Evolutionary conservation across 1,140 invertebrate genomes (phyloP).

Genomic region (Drosophila miranda): DNA sequence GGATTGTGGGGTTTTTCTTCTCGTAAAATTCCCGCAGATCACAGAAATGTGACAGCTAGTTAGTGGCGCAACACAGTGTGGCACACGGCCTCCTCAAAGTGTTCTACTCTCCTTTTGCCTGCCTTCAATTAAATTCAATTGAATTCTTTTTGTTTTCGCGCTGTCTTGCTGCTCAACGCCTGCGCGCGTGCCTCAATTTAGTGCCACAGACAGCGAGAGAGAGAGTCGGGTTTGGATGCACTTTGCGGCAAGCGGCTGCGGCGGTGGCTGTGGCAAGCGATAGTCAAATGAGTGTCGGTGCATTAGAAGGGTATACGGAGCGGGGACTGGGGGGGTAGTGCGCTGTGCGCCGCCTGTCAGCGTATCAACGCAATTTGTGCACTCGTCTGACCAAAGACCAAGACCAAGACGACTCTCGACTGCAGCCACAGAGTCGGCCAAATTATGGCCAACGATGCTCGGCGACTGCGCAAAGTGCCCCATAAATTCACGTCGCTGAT

Average conservation of each 20-base stretch:
- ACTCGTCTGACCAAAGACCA: slow-evolving; percentile 57
- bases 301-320: slow-evolving; percentile 45
- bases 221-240: slow-evolving; percentile 47
- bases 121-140: slow-evolving; percentile 80
- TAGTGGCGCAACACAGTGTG: slow-evolving; percentile 38
- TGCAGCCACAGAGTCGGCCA: slow-evolving; percentile 25
- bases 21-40: slow-evolving; percentile 52
- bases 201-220: slow-evolving; percentile 23
- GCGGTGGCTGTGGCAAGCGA: slow-evolving; percentile 35
- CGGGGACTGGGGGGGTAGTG: not conserved
- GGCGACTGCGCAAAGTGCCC: slow-evolving; percentile 77
- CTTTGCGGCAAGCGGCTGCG: slow-evolving; percentile 32
- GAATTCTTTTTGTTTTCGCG: slow-evolving; percentile 52
- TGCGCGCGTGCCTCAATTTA: slow-evolving; percentile 80
- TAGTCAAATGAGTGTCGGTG: slow-evolving; percentile 75
- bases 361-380: slow-evolving; percentile 80
- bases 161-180: slow-evolving; percentile 58
- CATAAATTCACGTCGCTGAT: slow-evolving; percentile 80
- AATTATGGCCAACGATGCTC: slow-evolving; percentile 76
- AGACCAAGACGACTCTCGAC: slow-evolving; percentile 28
- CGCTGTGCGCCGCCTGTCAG: slow-evolving; percentile 75
- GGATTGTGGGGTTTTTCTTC: slow-evolving; percentile 35
- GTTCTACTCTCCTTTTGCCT: slow-evolving; percentile 13
- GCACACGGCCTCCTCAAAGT: slow-evolving; percentile 1
- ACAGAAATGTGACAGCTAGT: slow-evolving; percentile 77